Conservation (phyloP, 2,113 vertebrate species). For the Numenius arquata region DNA sequence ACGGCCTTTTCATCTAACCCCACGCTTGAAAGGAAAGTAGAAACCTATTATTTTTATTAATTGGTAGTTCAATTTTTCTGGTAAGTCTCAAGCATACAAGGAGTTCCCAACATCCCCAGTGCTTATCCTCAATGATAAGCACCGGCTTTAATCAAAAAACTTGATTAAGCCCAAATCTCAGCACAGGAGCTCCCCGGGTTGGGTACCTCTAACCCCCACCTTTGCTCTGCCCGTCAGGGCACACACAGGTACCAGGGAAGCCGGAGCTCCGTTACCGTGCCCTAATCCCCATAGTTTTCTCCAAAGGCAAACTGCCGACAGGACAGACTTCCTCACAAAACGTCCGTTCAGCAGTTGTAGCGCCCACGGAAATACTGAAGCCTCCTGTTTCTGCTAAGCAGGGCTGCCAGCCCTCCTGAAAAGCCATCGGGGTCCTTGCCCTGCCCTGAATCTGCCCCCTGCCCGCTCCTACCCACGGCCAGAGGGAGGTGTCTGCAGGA, state of each 20-base stretch:
- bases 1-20: not conserved
- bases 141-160: not conserved
- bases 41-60: not conserved
- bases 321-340: not conserved
- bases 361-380: no score
- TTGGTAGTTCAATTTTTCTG: not conserved
- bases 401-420: not conserved
- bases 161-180: not conserved
- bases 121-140: no score
- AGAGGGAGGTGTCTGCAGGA: not conserved
- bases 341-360: fast-evolving
- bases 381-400: not conserved
- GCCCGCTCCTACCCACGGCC: not conserved
- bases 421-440: not conserved
- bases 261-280: fast-evolving
- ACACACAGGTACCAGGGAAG: fast-evolving
- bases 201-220: not conserved
- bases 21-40: no score
- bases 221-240: not conserved
- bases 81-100: not conserved
- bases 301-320: not conserved
- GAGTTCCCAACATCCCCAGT: not conserved
- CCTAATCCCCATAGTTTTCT: not conserved
- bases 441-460: not conserved
- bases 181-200: not conserved